Conservation (phyloP, 2,888 invertebrate species). For the Clitarchus hookeri region DNA sequence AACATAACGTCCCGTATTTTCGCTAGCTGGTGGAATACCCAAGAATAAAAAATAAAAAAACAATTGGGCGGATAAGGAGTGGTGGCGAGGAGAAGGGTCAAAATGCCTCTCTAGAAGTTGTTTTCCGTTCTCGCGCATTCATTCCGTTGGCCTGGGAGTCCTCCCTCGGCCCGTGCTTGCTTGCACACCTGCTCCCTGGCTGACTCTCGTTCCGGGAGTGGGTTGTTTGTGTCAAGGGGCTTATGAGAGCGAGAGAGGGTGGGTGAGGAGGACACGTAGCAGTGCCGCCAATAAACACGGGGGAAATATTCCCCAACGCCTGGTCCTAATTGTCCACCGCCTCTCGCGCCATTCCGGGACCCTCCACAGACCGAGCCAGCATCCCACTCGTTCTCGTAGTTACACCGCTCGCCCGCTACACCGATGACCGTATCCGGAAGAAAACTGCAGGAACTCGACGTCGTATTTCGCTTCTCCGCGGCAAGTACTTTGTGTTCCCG, state of each 20-base stretch:
- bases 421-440: neutral
- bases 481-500: too few relatives aligned
- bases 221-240: neutral
- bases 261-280: neutral
- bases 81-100: neutral
- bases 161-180: too few relatives aligned
- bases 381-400: neutral
- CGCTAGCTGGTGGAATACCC: neutral
- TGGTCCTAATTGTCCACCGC: neutral
- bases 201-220: neutral
- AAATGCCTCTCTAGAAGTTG: neutral
- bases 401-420: too few relatives aligned
- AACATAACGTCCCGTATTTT: neutral
- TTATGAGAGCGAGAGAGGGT: too few relatives aligned
- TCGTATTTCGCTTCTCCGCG: too few relatives aligned
- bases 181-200: neutral
- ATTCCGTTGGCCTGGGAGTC: neutral
- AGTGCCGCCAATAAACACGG: slow-evolving; percentile 14
- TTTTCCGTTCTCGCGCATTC: neutral
- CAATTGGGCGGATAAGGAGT: neutral
- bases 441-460: too few relatives aligned
- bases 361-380: neutral
- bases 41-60: neutral
- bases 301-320: neutral
- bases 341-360: neutral